These are phyloP conservation scores for Syngnathus typhle DNA, from an alignment of 2,113 vertebrate species.

Conservation along the genomic window DNA sequence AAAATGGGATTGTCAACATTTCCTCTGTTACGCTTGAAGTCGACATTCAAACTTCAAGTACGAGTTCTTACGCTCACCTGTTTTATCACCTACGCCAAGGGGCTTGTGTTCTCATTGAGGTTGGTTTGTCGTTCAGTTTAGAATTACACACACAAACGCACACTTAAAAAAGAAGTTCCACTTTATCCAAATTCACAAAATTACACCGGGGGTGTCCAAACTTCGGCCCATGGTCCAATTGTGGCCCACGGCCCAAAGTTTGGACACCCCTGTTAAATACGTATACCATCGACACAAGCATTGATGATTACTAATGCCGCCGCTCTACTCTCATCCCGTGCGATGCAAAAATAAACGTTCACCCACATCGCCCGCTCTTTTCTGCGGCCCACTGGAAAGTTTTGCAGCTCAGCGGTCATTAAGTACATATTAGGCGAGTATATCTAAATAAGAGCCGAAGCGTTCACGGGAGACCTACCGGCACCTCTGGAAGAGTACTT, in stretches of 20 bases:
- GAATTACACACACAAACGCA: not conserved
- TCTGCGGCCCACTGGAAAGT: not conserved
- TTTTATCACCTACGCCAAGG: not conserved
- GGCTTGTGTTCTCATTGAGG: not conserved
- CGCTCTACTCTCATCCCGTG: not conserved
- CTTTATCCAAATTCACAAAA: not conserved
- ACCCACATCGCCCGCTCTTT: not conserved
- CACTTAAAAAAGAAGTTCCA: too few relatives aligned
- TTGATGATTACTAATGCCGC: not conserved
- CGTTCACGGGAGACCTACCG: not conserved
- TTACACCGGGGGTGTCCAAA: too few relatives aligned
- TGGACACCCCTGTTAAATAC: not conserved
- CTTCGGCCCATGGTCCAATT: too few relatives aligned
- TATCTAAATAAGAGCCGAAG: not conserved
- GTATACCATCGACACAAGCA: too few relatives aligned
- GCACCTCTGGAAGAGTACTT: not conserved
- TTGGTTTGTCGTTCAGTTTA: not conserved
- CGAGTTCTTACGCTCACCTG: not conserved
- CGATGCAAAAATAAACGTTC: not conserved
- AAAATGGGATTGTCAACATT: not conserved
- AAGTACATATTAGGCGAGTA: not conserved
- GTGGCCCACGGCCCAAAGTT: too few relatives aligned
- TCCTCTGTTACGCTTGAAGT: conserved; percentile 30
- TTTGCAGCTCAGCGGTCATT: conserved; percentile 2
- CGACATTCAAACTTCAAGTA: conserved; percentile 32